These are phyloP conservation scores for Galerucella nymphaeae DNA, from an alignment of 2,888 invertebrate genomes.

Conservation along the genomic window DNA sequence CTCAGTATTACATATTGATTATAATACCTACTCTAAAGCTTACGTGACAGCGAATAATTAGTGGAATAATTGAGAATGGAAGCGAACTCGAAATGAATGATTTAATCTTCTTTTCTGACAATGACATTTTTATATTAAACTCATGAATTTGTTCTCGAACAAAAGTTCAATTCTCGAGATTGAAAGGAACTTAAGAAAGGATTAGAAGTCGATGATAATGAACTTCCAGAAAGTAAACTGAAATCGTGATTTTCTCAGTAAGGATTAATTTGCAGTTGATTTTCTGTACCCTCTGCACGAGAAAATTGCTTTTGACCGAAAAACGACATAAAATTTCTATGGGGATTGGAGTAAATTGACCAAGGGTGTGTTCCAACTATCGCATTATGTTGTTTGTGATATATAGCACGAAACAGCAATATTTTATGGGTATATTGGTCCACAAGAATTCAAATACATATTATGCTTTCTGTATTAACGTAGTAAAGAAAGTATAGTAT, in stretches of 20 bases:
- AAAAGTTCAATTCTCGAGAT: conserved; percentile 9
- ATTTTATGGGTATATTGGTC: background rate
- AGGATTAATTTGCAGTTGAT: conserved; percentile 31
- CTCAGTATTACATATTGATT: no score
- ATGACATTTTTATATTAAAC: conserved; percentile 1
- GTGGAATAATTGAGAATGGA: background rate
- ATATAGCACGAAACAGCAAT: background rate
- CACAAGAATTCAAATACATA: background rate
- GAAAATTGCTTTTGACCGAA: conserved; percentile 28
- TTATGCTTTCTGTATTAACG: background rate
- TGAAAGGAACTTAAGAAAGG: conserved; percentile 21
- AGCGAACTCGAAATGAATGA: background rate
- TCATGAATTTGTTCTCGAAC: conserved; percentile 1
- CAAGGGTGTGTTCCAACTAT: conserved; percentile 9
- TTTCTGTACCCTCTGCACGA: conserved; percentile 15
- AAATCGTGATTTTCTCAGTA: conserved; percentile 28
- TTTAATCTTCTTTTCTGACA: conserved; percentile 1
- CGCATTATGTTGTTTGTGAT: conserved; percentile 13
- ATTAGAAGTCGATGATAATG: conserved; percentile 21
- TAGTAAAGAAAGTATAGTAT: background rate
- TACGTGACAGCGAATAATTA: background rate
- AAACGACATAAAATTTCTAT: conserved; percentile 23
- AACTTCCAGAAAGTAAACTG: conserved; percentile 27
- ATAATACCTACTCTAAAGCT: no score
- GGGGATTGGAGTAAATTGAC: conserved; percentile 24